Conservation (phyloP, 2,888 invertebrate species). For the Lapara coniferarum region DNA sequence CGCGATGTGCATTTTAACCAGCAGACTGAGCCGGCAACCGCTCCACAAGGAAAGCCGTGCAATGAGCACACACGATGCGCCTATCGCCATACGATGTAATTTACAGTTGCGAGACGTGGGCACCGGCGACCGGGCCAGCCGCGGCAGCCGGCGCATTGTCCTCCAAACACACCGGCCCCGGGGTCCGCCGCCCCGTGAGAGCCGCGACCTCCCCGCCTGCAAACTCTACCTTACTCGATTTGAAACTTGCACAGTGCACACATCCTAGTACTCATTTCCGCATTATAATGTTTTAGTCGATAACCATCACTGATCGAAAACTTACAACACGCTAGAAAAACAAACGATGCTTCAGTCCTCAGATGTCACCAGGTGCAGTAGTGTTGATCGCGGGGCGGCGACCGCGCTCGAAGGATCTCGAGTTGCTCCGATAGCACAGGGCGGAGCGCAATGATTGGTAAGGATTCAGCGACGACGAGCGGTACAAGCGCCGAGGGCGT, state of each 20-base stretch:
- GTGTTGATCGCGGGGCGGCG: background rate
- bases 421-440: background rate
- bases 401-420: background rate
- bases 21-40: background rate
- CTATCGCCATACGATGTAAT: background rate
- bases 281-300: background rate
- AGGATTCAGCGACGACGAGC: conserved; percentile 4
- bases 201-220: background rate
- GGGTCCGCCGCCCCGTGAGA: background rate
- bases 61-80: background rate
- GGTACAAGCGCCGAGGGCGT: conserved; percentile 31
- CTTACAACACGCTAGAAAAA: conserved; percentile 20
- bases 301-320: conserved; percentile 1
- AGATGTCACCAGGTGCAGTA: background rate
- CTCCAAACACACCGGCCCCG: background rate
- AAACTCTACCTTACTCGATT: background rate
- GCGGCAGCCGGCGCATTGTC: conserved; percentile 1
- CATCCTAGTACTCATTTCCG: background rate
- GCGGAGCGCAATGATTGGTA: background rate
- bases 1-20: conserved; percentile 5
- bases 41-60: background rate
- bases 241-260: background rate
- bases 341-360: conserved; percentile 3
- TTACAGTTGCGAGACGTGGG: conserved; percentile 16
- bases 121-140: background rate